These are phyloP conservation scores for Cerastis rubricosa DNA, from an alignment of 2,888 invertebrate species.

Conservation along the genomic window DNA sequence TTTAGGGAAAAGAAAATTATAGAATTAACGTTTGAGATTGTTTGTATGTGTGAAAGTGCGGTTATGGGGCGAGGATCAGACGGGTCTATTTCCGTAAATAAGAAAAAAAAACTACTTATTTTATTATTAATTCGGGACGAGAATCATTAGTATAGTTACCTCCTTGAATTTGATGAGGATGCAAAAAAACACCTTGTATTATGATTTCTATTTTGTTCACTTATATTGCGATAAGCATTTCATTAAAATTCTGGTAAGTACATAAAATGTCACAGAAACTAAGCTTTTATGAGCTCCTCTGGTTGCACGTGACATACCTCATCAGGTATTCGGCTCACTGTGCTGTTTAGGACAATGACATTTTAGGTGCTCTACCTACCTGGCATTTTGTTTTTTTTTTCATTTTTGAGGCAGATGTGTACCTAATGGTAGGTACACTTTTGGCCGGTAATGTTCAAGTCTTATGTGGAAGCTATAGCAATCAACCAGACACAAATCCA, in stretches of 20 bases:
- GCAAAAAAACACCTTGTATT: no score
- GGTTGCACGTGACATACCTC: neutral
- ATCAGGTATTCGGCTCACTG: constrained; percentile 20
- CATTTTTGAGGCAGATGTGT: neutral
- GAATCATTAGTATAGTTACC: no score
- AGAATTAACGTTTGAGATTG: no score
- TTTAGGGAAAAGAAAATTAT: no score
- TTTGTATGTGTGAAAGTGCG: no score
- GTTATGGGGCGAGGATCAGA: no score
- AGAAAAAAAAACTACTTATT: no score
- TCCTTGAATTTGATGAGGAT: no score
- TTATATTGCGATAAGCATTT: neutral
- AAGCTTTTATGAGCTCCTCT: neutral
- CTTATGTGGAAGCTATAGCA: neutral
- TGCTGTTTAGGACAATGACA: constrained; percentile 17
- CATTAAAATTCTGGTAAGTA: constrained; percentile 1
- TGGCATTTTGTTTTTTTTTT: neutral
- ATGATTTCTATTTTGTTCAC: constrained; percentile 6
- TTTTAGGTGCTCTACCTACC: neutral
- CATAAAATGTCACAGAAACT: constrained; percentile 11
- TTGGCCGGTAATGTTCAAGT: neutral
- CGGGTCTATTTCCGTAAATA: no score
- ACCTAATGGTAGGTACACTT: neutral
- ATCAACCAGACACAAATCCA: neutral
- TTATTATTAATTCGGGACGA: no score